Conservation (phyloP, 2,797 vertebrate species). For the Rhodeus uyekii region DNA sequence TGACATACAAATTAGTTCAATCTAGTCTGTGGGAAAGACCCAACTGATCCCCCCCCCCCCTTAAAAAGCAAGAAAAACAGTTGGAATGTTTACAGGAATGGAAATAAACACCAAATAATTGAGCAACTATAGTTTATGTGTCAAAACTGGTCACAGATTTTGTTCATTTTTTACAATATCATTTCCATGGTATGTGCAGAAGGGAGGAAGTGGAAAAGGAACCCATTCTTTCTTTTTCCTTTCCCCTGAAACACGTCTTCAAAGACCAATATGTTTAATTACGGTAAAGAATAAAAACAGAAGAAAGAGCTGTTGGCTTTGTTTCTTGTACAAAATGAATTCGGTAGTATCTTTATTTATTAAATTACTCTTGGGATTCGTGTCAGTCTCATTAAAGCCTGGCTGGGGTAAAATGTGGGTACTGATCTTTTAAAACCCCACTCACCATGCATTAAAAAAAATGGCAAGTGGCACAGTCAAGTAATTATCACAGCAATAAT, state of each 20-base stretch:
- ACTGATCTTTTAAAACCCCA: constrained; percentile 62
- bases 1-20: constrained; percentile 15
- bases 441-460: constrained; percentile 39
- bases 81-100: constrained; percentile 58
- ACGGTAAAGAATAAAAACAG: constrained; percentile 47
- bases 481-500: constrained; percentile 70
- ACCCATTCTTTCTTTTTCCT: constrained; percentile 37
- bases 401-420: constrained; percentile 52
- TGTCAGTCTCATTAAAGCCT: constrained; percentile 66
- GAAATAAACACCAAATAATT: constrained; percentile 63
- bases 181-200: constrained; percentile 29
- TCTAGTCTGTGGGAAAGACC: constrained; percentile 52
- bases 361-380: constrained; percentile 61
- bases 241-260: constrained; percentile 50
- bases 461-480: constrained; percentile 46
- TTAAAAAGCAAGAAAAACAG: constrained; percentile 47
- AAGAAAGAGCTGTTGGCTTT: constrained; percentile 49
- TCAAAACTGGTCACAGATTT: constrained; percentile 61
- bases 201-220: constrained; percentile 44
- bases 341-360: constrained; percentile 55
- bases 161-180: constrained; percentile 49
- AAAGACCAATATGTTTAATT: constrained; percentile 67
- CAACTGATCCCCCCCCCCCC: constrained; percentile 22
- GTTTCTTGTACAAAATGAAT: constrained; percentile 32
- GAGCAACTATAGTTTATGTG: constrained; percentile 54